Evolutionary conservation across 2,888 invertebrate genomes (phyloP), one percentile per base, ranked within the genome.

Genomic region (Digitonthophagus gazella): DNA sequence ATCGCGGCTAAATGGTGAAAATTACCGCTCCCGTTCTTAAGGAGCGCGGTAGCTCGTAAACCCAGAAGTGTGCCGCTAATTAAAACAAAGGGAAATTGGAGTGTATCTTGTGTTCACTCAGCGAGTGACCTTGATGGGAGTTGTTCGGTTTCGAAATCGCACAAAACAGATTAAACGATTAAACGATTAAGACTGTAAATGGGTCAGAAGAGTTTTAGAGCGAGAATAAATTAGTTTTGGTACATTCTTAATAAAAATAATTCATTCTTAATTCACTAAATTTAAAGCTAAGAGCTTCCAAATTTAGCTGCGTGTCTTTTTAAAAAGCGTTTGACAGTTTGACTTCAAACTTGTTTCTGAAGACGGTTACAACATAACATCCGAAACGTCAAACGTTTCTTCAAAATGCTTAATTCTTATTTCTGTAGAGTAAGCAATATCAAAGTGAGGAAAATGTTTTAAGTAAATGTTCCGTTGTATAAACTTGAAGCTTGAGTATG

Each of bases 101-200:
- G 28, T 44, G 28, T 44, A 44, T 44, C 28, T 6, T 44, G 28
- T 44, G 28, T 44, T 44, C 28, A 44, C 11, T 44, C 28, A 44
- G 28, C 28, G 28, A 44, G 28, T 44, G 11, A 44, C 28, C 28
- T 44, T 44, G 28, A 44, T 44, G 58, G 58, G 18, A 58, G 16
- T 58, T 18, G 18, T 58, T 58, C 58, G n/a, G 58, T 58, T 58
- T 58, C 15, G 58, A 58, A 58, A 58, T 16, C 58, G 58, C 11
- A 58, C 5, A 6, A 58, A 58, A 58, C n/a, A 15, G 14, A 58
- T 16, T 18, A 58, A 58, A 58, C 28, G 28, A 44, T 44, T 44
- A 44, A 44, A 11, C 28, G 28, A 44, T 44, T 44, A 44, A 44
- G 28, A 44, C 6, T 8, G 28, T 44, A 44, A 44, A 44, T 44